Base-by-base conservation (phyloP, 2,113 vertebrate species). In the Anseranas semipalmata region DNA sequence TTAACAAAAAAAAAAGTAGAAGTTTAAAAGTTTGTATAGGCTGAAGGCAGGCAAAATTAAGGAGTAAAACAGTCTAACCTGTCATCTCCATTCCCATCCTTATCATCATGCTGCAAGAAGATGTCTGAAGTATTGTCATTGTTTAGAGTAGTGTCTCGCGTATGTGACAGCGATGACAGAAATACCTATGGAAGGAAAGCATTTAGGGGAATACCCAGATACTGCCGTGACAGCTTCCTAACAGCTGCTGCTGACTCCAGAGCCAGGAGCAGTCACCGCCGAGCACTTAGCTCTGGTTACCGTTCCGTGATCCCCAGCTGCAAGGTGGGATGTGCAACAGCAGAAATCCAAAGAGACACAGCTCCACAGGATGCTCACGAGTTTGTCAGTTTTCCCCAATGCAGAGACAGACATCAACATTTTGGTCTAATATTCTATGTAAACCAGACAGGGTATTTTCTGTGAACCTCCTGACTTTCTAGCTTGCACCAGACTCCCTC, bases 201-300 rank as follows among this genome's bases (percentile, higher is more conserved):
- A 0, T 4, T 8, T 20, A 3, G 6, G n/a, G 2, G 10, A 48
- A 37, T 15, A 10, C 21, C 6, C 53, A 4, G 28, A 21, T 2
- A 2, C 30, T 2, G 25, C 20, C 6, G 28, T 2, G 17, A 15
- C 27, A 7, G 52, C 4, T 19, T 39, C 72, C 73, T 30, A 1
- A 9, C 2, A 45, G 39, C 35, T 6, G 41, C 58, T 39, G 66
- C 67, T 2, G 15, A 5, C 74, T 37, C 66, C 39, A 1, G 46
- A 1, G 46, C 1, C 28, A 1, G 50, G 50, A 52, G n/a, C n/a
- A n/a, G 50, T 52, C 50, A 52, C 24, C 12, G 12, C 50, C 12
- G 50, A 52, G 50, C 50, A 52, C 50, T 52, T 52, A 7, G 13
- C 50, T 27, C 50, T 52, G 13, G 50, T 52, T 52, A 14, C 25